Conservation (phyloP, 2,797 vertebrate species). For the Gorsachius magnificus region DNA sequence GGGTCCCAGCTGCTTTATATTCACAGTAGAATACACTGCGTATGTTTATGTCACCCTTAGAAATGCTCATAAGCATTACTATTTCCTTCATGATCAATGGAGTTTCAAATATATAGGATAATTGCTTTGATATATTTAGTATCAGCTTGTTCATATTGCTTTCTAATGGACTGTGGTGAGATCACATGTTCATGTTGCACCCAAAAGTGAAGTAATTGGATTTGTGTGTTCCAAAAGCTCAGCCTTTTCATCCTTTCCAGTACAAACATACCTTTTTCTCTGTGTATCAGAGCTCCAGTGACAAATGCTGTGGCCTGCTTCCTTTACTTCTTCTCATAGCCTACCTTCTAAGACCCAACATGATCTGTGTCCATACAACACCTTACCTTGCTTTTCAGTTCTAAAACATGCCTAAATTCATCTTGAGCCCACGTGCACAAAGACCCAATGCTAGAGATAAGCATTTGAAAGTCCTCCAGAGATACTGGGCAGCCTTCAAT, state of each 20-base stretch:
- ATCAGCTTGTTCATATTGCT: neutral
- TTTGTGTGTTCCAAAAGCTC: neutral
- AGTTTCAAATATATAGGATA: neutral
- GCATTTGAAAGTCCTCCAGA: neutral
- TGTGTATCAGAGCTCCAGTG: neutral
- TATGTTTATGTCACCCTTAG: neutral
- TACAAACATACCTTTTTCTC: neutral
- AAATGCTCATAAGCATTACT: neutral
- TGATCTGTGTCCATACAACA: neutral
- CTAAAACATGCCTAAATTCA: neutral
- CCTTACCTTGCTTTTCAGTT: neutral
- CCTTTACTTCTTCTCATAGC: neutral
- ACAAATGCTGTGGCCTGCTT: neutral
- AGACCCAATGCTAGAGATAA: neutral
- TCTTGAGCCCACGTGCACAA: neutral
- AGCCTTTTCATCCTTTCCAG: neutral
- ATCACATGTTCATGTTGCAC: neutral
- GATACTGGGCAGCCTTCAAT: neutral
- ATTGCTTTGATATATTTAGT: neutral
- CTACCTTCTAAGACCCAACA: neutral
- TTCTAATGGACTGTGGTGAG: neutral
- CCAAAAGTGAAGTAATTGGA: neutral
- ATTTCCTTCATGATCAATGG: neutral
- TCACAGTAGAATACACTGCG: neutral
- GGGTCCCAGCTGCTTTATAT: neutral